Conservation (phyloP, 2,113 vertebrate genomes). For the Hippocampus barbouri region DNA sequence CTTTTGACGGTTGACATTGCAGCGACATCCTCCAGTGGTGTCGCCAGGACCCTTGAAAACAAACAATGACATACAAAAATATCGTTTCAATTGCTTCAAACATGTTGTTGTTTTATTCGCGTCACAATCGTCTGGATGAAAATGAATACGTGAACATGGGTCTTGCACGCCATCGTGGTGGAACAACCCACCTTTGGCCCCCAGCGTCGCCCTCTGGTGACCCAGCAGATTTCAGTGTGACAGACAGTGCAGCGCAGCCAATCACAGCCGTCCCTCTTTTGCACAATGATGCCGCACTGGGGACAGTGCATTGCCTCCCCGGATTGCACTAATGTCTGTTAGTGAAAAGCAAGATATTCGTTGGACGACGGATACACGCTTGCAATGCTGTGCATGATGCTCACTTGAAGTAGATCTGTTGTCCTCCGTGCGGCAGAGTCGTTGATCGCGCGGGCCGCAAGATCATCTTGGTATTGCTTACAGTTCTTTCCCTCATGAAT, state of each 20-base stretch:
- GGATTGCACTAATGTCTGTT: conserved; percentile 76
- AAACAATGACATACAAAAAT: not conserved
- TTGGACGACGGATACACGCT: not conserved
- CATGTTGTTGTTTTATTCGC: not conserved
- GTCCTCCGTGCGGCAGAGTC: conserved; percentile 78
- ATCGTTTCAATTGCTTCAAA: not conserved
- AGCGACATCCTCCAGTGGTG: conserved; percentile 80
- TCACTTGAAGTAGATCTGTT: conserved; percentile 78
- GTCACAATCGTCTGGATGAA: not conserved
- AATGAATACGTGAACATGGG: not conserved
- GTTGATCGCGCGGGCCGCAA: conserved; percentile 70
- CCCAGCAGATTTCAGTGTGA: conserved; percentile 96
- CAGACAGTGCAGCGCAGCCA: conserved; percentile 93
- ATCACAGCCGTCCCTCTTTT: conserved; percentile 94
- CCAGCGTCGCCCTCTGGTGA: conserved; percentile 90
- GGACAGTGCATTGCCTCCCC: conserved; percentile 94
- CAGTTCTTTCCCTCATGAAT: conserved; percentile 82
- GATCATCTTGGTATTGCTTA: conserved; percentile 80
- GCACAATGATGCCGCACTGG: conserved; percentile 84
- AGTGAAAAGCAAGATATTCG: conserved; percentile 6
- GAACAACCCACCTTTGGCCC: conserved; percentile 75
- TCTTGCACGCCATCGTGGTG: no score
- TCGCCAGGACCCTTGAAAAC: conserved; percentile 78
- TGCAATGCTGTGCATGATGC: not conserved
- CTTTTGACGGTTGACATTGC: conserved; percentile 78